Conservation (phyloP, 2,797 vertebrate genomes). For the Poecilia velifera region DNA sequence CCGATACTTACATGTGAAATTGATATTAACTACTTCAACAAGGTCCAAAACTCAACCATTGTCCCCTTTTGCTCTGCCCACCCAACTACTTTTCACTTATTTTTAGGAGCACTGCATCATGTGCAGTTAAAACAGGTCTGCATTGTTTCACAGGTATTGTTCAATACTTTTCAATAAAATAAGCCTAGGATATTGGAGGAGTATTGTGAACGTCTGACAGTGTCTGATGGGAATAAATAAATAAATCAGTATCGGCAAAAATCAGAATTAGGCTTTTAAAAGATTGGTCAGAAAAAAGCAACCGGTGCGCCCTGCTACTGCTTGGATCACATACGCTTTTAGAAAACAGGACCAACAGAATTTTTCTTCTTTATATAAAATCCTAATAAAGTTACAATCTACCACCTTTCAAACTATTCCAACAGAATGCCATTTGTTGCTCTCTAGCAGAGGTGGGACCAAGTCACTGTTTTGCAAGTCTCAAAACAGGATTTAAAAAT, state of each 20-base stretch:
- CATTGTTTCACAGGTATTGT: neutral
- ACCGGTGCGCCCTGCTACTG: neutral
- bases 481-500: too few relatives aligned
- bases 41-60: neutral
- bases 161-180: neutral
- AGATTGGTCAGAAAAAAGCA: neutral
- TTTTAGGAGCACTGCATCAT: neutral
- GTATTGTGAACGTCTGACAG: neutral
- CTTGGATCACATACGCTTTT: neutral
- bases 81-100: neutral
- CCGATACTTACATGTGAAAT: neutral
- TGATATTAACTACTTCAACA: neutral
- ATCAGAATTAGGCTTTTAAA: neutral
- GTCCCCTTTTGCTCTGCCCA: neutral
- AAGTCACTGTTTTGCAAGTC: too few relatives aligned
- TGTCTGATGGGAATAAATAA: neutral
- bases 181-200: neutral
- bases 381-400: conserved; percentile 26
- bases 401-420: conserved; percentile 16
- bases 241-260: neutral
- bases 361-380: conserved; percentile 21
- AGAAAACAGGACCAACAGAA: conserved; percentile 20
- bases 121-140: neutral
- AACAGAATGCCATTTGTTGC: neutral
- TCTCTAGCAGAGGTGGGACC: conserved; percentile 6